Percentiles rank a stretch among this genome's conserved stretches.
Evolutionary conservation across 2,888 invertebrate genomes (phyloP).

Genomic region (Busseola fusca): DNA sequence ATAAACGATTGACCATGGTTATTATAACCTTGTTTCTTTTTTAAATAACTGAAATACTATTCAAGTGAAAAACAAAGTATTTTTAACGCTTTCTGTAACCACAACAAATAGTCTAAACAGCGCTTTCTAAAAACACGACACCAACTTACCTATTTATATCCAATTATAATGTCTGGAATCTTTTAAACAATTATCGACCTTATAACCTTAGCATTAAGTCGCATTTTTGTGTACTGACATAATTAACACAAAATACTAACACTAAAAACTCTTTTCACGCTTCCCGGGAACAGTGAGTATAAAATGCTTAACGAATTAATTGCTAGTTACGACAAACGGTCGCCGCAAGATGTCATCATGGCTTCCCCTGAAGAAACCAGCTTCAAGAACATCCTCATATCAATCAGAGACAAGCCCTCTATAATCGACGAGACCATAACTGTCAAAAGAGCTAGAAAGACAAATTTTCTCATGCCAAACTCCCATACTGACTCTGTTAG

Average conservation of each 20-base stretch:
- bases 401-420: conserved; percentile 80
- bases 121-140: neutral
- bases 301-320: conserved; percentile 76
- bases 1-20: conserved; percentile 12
- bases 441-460: conserved; percentile 77
- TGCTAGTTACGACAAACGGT: conserved; percentile 75
- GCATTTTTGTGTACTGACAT: conserved; percentile 14
- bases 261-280: conserved; percentile 60
- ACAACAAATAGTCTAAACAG: neutral
- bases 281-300: conserved; percentile 84
- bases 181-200: neutral
- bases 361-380: conserved; percentile 83
- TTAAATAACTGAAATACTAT: neutral
- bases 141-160: neutral
- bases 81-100: neutral
- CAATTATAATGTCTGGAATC: neutral
- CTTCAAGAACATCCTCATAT: conserved; percentile 84
- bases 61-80: neutral
- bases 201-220: neutral
- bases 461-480: conserved; percentile 79
- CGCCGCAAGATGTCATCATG: conserved; percentile 87
- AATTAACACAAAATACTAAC: conserved; percentile 48
- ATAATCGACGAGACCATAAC: conserved; percentile 81
- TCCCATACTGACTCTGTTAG: conserved; percentile 78
- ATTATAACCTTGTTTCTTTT: conserved; percentile 31